A percentile compares a stretch with the other conserved stretches of the same genome.
phyloP scores from a whole-genome alignment of 1,140 invertebrate genomes.

The Euwallacea similis region DNA sequence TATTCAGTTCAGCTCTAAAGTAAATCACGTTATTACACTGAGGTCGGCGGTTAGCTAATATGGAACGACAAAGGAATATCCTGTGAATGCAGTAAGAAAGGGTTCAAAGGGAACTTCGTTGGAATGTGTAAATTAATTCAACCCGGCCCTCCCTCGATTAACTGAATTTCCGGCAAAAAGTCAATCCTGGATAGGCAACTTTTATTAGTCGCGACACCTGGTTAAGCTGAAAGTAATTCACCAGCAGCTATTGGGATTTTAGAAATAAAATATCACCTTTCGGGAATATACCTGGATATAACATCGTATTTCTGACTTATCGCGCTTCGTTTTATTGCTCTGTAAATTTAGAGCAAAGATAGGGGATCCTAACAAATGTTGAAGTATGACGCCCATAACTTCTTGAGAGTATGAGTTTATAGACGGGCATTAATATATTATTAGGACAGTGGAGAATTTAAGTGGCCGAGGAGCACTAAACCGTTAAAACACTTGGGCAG shows the following conservation, averaged over 20 bases:
- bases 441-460: no score
- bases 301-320: neutral
- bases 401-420: no score
- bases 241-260: neutral
- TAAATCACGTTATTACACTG: constrained; percentile 3
- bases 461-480: no score
- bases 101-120: neutral
- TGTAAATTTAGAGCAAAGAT: neutral
- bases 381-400: no score
- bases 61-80: constrained; percentile 2
- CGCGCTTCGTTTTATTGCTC: constrained; percentile 1
- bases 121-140: neutral
- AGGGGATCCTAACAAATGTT: no score
- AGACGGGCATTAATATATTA: no score
- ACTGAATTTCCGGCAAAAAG: no score
- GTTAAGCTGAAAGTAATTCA: no score
- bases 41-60: constrained; percentile 1
- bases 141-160: neutral
- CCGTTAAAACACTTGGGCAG: no score
- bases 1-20: constrained; percentile 6
- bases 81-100: constrained; percentile 1
- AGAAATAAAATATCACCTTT: neutral
- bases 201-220: no score
- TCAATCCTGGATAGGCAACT: no score
- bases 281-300: neutral